Percentiles rank a stretch among this genome's conserved stretches.
phyloP scores from a whole-genome alignment of 2,797 vertebrate genomes.

The Syndactyla subalaris region DNA sequence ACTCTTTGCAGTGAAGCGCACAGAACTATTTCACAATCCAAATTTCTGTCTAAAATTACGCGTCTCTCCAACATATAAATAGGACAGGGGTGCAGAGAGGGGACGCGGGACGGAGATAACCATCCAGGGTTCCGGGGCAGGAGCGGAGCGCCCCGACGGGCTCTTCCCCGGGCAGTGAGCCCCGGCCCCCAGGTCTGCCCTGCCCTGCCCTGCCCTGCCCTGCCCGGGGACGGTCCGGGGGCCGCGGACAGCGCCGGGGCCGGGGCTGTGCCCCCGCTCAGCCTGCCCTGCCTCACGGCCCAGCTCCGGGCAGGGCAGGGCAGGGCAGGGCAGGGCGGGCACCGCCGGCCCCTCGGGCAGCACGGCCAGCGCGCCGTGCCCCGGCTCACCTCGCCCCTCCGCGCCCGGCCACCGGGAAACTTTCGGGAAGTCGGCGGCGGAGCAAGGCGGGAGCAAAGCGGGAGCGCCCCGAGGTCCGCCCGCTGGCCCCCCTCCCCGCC shows the following conservation, averaged over 20 bases:
- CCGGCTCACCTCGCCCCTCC: neutral
- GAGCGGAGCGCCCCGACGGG: neutral
- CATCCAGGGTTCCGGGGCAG: neutral
- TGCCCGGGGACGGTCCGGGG: neutral
- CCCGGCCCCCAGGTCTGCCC: neutral
- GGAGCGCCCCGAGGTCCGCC: neutral
- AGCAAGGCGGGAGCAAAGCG: neutral
- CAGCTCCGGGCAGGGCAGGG: neutral
- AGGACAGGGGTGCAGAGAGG: neutral
- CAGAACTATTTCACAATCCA: constrained; percentile 39
- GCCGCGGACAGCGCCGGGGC: neutral
- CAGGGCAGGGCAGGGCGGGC: neutral
- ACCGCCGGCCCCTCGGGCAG: neutral
- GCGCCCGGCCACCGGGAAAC: neutral
- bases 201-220: neutral
- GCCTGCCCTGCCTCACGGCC: neutral
- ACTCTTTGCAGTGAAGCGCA: neutral
- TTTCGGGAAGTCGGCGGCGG: neutral
- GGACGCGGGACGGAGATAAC: neutral
- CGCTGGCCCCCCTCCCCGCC: neutral
- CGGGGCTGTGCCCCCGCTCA: neutral
- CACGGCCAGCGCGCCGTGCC: neutral
- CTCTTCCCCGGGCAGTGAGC: accelerated
- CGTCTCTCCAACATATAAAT: neutral
- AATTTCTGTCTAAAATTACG: neutral